Base-by-base conservation (phyloP, 2,113 vertebrate genomes). In the Eulemur macaco region DNA sequence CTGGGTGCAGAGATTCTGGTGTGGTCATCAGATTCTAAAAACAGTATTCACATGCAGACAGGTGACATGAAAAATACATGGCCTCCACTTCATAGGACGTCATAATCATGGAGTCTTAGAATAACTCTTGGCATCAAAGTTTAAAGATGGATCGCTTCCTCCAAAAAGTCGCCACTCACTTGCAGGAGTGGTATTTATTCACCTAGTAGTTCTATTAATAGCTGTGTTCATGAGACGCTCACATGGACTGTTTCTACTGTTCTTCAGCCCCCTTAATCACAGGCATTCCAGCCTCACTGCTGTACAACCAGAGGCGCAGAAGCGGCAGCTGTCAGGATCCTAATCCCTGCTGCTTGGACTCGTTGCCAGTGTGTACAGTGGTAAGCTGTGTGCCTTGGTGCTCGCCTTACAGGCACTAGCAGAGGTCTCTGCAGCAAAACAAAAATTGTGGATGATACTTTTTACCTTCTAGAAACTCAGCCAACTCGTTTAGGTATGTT, bases 321-420 rank as follows among this genome's bases (percentile, higher is more conserved):
- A 45, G 77, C 91, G 18, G 93, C 98, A 98, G 98, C 98, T 98
- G 98, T 98, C 82, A 0, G 96, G 52, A 60, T 94, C 95, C 95
- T 97, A 76, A 68, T 12, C 78, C 95, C 88, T 87, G 0, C 88
- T 50, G 78, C 10, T 42, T n/a, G 92, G 68, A 84, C 90, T 88
- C n/a, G 12, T 47, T 97, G 97, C 95, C 97, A 95, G 37, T 0
- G 21, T 4, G 39, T 80, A 96, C 96, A 97, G 73, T 95, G 42
- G 68, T 6, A 20, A 78, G 15, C 88, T 9, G 69, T 5, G 0
- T 4, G 31, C 96, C 91, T 20, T 0, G 0, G 60, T 45, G 39
- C 80, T 0, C 3, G 29, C 50, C 84, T 89, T 74, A 81, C 71
- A 5, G 45, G 27, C 52, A 12, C 91, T 81, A 20, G 50, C 88